Evolutionary conservation across 2,113 vertebrate genomes (phyloP).

Genomic region (Neolamprologus hecqui): DNA sequence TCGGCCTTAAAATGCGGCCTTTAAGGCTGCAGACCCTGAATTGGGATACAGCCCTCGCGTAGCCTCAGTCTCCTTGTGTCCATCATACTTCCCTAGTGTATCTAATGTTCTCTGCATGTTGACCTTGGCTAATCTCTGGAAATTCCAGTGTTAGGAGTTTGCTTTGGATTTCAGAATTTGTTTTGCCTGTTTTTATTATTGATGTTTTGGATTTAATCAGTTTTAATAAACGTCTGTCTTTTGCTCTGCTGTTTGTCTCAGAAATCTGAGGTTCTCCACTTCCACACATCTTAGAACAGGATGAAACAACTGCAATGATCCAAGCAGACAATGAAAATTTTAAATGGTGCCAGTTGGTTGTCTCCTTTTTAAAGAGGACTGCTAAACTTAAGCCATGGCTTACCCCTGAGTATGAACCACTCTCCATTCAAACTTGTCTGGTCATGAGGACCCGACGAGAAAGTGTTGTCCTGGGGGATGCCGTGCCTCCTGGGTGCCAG

Average conservation of each 20-base stretch:
- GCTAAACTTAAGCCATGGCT: neutral
- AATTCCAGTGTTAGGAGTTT: neutral
- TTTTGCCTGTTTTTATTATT: neutral
- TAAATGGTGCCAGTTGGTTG: neutral
- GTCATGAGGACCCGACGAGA: neutral
- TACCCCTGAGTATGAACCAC: neutral
- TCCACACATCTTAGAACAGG: neutral
- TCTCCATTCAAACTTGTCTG: neutral
- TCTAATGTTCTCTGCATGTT: neutral
- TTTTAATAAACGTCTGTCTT: neutral
- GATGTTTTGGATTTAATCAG: neutral
- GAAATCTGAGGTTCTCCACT: neutral
- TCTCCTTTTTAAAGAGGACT: neutral
- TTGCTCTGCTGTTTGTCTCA: neutral
- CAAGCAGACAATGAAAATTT: neutral
- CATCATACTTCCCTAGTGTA: neutral
- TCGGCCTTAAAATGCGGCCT: too few species aligned
- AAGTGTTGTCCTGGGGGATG: neutral
- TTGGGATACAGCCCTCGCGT: neutral
- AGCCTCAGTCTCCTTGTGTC: neutral
- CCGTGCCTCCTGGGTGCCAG: neutral
- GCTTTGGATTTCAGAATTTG: neutral
- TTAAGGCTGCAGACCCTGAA: too few species aligned
- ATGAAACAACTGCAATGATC: neutral
- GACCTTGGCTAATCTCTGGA: neutral